Conservation (phyloP, 2,888 invertebrate genomes). For the Exephanes ischioxanthus region DNA sequence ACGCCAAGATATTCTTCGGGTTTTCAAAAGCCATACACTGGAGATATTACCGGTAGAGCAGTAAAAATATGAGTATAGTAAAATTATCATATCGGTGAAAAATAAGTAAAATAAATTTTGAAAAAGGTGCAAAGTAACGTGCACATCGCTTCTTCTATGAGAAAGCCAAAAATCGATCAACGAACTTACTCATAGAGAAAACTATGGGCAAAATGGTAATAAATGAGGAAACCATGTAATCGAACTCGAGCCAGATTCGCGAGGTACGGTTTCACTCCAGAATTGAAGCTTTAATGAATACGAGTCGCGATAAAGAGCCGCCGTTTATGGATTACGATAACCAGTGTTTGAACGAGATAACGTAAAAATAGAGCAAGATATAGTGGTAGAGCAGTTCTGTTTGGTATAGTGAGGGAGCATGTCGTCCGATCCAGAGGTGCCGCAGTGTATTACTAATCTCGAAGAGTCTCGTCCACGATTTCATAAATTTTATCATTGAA, state of each 20-base stretch:
- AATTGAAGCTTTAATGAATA: neutral
- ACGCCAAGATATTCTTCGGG: no score
- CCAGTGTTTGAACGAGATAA: conserved; percentile 33
- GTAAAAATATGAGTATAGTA: no score
- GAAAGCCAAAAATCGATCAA: no score
- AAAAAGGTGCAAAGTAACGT: no score
- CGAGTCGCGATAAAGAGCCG: conserved; percentile 18
- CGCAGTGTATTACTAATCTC: neutral
- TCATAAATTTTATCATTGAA: neutral
- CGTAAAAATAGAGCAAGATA: neutral
- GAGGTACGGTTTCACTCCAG: no score
- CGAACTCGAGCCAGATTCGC: neutral
- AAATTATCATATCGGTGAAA: no score
- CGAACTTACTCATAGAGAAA: no score
- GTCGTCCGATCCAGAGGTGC: conserved; percentile 7
- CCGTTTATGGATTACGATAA: conserved; percentile 13
- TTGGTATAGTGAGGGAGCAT: neutral
- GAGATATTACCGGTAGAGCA: no score
- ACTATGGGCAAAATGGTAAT: no score
- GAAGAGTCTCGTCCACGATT: neutral
- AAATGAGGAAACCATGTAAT: neutral
- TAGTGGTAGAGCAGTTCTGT: conserved; percentile 7
- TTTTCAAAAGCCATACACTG: no score
- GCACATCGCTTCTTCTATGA: no score
- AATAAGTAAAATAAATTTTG: no score